Base-by-base conservation (phyloP, 2,113 vertebrate species). In the Trematomus loennbergii region DNA sequence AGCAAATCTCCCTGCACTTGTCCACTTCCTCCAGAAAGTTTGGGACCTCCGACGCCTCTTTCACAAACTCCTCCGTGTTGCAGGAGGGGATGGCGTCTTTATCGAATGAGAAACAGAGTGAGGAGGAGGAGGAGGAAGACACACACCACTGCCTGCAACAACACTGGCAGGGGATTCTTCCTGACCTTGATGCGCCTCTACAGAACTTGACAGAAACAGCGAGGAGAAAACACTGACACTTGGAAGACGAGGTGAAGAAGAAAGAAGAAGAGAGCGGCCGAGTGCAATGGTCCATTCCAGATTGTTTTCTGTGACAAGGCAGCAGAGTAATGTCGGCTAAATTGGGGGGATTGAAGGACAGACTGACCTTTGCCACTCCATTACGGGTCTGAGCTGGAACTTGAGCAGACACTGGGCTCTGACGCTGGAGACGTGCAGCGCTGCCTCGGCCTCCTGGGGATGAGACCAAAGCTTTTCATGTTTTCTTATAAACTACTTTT, bases 331-430 rank as follows among this genome's bases (percentile, higher is more conserved):
- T 2, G 78, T 40, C 0, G 33, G 64, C 12, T 81, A 73, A 78
- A 83, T 59, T 83, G 65, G 45, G 40, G 48, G 50, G 50, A 50
- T 4, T 60, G 78, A 77, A 85, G 65, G 55, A 53, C 46, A 22
- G 36, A 77, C 95, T 49, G 15, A 99, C 98, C 97, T 96, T 87
- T 99, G 97, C 98, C 98, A 99, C 89, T 97, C 96, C 62, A 93
- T 86, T 50, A 94, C 95, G 0, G 98, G 98, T 50, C 97, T 93
- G 59, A 99, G 94, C 85, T 99, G 97, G 85, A 96, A 99, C 81
- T 97, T 99, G 36, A 99, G 94, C 60, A 99, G 95, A 79, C 97
- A 99, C 70, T 99, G 95, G 0, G 95, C 97, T 75, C 95, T 86
- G 50, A 97, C 94, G 0, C 43, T 58, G 0, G 96, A 95, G 20